Conservation (phyloP, 37 sponge, comb jelly and placozoan species). For the Chondrosia reniformis region DNA sequence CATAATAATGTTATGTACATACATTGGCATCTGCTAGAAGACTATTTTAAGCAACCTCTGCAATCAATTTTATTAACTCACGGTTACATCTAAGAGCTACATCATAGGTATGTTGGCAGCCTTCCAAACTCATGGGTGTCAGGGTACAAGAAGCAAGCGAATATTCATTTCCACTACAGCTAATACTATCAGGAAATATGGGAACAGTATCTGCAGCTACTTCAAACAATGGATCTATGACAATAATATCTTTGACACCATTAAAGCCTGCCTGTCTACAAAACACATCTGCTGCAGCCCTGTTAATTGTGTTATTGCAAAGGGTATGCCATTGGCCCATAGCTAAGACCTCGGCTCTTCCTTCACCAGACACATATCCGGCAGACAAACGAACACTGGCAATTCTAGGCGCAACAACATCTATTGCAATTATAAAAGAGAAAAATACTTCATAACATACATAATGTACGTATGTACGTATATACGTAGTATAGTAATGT, state of each 20-base stretch:
- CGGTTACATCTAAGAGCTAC: neutral
- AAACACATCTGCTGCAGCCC: neutral
- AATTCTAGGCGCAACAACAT: constrained; percentile 2
- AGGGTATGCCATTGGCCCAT: constrained; percentile 22
- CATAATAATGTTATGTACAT: no score
- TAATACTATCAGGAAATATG: neutral
- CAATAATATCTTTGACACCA: neutral
- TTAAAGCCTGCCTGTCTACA: constrained; percentile 8
- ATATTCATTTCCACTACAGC: neutral
- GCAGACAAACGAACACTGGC: constrained; percentile 18
- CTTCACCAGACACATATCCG: constrained; percentile 6
- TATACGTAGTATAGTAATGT: neutral
- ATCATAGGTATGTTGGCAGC: constrained; percentile 1
- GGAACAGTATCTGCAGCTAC: neutral
- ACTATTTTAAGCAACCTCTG: no score
- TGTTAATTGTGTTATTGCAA: neutral
- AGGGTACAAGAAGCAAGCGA: neutral
- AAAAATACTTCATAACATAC: neutral
- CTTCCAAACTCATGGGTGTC: neutral
- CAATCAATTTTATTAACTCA: no score
- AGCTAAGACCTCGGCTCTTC: constrained; percentile 6
- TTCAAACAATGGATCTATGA: neutral
- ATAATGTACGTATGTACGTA: neutral
- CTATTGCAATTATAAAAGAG: neutral
- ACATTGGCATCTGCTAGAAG: no score